Evolutionary conservation across 2,888 invertebrate species (phyloP).

Genomic region (Hydroisotoma schaefferi): DNA sequence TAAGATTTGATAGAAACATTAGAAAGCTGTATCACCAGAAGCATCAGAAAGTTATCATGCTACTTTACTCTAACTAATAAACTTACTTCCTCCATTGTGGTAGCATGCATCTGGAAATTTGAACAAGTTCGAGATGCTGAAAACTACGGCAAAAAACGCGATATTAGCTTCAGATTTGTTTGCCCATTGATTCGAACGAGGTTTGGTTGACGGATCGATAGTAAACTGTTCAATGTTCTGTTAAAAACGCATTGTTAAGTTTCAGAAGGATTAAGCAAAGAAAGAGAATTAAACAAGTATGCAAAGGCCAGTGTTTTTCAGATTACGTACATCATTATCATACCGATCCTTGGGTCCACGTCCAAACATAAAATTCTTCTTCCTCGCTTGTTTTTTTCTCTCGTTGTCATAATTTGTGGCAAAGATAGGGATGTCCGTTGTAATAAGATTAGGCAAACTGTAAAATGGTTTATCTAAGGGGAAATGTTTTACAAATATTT

Average conservation of each 20-base stretch:
- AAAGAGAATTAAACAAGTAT: neutral
- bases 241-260: too few relatives aligned
- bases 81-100: constrained; percentile 26
- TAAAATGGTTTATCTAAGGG: too few relatives aligned
- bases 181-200: neutral
- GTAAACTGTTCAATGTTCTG: too few relatives aligned
- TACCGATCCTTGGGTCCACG: constrained; percentile 11
- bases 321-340: neutral
- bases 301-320: constrained; percentile 7
- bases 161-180: constrained; percentile 8
- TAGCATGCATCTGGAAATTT: constrained; percentile 32
- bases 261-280: too few relatives aligned
- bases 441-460: too few relatives aligned
- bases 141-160: constrained; percentile 25
- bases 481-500: too few relatives aligned
- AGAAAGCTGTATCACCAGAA: too few relatives aligned
- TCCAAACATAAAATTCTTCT: constrained; percentile 22
- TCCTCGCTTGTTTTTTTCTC: constrained; percentile 20
- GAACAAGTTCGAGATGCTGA: constrained; percentile 29
- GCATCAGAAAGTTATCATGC: neutral
- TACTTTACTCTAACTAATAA: neutral
- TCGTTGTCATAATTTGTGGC: constrained; percentile 30
- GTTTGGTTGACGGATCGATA: neutral
- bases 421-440: constrained; percentile 23
- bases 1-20: too few relatives aligned